A percentile compares a stretch with the other conserved stretches of the same genome.
Evolutionary conservation across 2,113 vertebrate species (phyloP).

Genomic region (Ammospiza caudacuta): DNA sequence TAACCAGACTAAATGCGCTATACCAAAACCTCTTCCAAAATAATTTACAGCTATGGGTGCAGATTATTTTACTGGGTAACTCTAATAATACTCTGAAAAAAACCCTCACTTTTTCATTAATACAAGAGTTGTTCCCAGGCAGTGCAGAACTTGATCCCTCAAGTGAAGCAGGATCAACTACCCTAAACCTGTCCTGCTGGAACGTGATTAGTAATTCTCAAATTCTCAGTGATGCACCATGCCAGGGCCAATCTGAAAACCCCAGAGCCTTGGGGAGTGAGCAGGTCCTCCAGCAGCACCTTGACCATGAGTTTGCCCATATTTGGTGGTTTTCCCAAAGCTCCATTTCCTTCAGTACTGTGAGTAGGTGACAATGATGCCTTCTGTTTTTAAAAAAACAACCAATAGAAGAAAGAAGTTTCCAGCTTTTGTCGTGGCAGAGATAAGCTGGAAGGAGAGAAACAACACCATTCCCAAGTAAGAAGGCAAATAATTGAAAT

Average conservation of each 20-base stretch:
- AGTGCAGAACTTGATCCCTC: neutral
- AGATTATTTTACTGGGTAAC: neutral
- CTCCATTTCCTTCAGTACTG: neutral
- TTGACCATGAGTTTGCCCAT: neutral
- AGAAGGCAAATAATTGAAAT: neutral
- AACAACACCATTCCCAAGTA: neutral
- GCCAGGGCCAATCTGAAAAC: neutral
- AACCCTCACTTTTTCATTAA: accelerated
- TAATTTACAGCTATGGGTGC: neutral
- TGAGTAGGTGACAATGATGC: constrained; percentile 15
- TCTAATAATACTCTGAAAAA: neutral
- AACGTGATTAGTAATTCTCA: neutral
- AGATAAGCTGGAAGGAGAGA: constrained; percentile 36
- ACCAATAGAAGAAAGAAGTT: neutral
- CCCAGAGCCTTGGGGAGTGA: accelerated
- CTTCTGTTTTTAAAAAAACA: neutral
- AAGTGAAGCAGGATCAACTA: accelerated
- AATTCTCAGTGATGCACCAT: neutral
- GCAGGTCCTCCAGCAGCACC: neutral
- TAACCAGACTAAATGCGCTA: neutral
- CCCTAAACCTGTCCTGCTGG: neutral
- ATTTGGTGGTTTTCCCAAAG: constrained; percentile 14
- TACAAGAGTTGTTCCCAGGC: neutral
- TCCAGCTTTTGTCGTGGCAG: constrained; percentile 32
- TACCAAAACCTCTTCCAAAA: neutral